Evolutionary conservation across 2,113 vertebrate species (phyloP), one percentile per base, ranked within the genome.

Genomic region (Macheiramphus alcinus): DNA sequence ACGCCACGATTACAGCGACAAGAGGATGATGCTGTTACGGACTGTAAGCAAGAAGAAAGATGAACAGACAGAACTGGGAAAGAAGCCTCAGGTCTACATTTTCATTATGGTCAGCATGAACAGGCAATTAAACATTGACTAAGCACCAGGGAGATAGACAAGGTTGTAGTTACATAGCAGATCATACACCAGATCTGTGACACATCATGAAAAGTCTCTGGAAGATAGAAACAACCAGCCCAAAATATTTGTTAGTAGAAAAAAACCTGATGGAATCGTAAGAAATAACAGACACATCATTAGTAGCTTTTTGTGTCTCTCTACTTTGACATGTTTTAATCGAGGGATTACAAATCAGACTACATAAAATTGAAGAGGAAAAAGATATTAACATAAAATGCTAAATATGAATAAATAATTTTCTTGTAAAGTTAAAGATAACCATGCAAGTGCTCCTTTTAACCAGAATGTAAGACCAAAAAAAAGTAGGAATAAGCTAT

Each of bases 1-100:
- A 66, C 1, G 7, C 14, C 86, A 47, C 0, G 2, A 40, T 11
- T 23, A 45, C 42, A 50, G 40, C 0, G 1, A 25, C 52, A 63
- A 71, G 16, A 65, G 34, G 71, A 55, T 18, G 58, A 63, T 3
- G 8, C 52, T 50, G 18, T 7, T 25, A 75, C 3, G 3, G 65
- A 63, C 19, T 12, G 32, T 25, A 48, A 66, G 38, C 32, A 66
- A 72, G 38, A 61, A 42, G 13, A 12, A 63, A 73, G 17, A 81
- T 2, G 8, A 78, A 43, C 14, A 86, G 70, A 43, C 4, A 65
- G 47, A 76, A 86, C 14, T 6, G 19, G 31, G 22, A 29, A 22
- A 47, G 45, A 65, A 43, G n/a, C 29, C 52, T 66, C 38, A 74
- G 40, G 29, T 16, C 27, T 43, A 36, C 17, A 3, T 48, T 80